Conservation (phyloP, 2,797 vertebrate species). For the Staurois parvus region DNA sequence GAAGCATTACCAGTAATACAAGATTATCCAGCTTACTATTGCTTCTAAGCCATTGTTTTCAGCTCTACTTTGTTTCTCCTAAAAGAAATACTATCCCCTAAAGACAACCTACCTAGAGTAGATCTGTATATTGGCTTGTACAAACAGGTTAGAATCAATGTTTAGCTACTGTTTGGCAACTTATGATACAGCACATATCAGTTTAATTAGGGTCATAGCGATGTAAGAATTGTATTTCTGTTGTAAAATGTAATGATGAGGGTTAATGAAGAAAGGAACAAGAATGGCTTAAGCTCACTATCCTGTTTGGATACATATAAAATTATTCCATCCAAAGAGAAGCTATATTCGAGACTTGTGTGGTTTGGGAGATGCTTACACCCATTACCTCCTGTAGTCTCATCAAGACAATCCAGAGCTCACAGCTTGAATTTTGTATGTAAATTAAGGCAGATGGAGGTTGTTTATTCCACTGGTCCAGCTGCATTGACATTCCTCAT, state of each 20-base stretch:
- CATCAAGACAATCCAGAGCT: not conserved
- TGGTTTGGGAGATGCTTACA: not conserved
- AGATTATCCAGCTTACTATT: not conserved
- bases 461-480: not conserved
- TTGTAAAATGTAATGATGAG: not conserved
- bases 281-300: not conserved
- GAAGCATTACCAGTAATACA: not conserved
- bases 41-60: not conserved
- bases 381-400: not conserved
- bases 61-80: not conserved
- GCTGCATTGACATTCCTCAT: not conserved
- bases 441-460: conserved; percentile 2
- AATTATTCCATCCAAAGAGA: not conserved
- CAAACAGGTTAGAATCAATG: too few relatives aligned
- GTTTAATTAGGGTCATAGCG: too few relatives aligned
- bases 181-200: not conserved
- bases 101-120: not conserved
- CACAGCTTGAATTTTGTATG: not conserved
- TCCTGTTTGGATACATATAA: not conserved
- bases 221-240: not conserved
- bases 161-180: not conserved
- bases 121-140: not conserved
- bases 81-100: not conserved
- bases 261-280: not conserved
- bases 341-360: not conserved